These are phyloP conservation scores for Andrena trimmerana DNA, from an alignment of 2,888 invertebrate species.

Conservation along the genomic window DNA sequence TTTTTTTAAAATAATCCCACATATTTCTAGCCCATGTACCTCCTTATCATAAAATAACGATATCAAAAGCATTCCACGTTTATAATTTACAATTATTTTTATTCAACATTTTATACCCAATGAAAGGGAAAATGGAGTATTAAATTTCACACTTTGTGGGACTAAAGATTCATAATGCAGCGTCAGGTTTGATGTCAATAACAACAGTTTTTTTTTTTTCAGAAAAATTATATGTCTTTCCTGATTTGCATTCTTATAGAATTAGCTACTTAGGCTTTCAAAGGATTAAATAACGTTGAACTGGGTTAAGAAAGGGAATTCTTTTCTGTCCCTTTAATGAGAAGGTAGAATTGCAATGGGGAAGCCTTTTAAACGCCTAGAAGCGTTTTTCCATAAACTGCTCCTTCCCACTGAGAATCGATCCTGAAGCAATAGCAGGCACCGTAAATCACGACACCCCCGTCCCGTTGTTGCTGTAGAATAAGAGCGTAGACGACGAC, in stretches of 20 bases:
- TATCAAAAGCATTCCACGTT: no score
- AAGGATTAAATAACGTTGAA: not conserved
- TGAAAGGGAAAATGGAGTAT: no score
- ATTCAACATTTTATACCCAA: no score
- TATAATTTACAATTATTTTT: no score
- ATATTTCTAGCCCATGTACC: no score
- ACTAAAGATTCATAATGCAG: no score
- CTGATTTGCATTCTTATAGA: not conserved
- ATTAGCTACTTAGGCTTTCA: not conserved
- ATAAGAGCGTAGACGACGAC: constrained; percentile 40
- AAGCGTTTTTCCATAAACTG: constrained; percentile 52
- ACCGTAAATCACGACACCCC: constrained; percentile 49
- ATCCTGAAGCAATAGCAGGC: constrained; percentile 40
- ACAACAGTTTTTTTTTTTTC: no score
- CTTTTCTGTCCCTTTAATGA: not conserved
- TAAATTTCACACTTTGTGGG: no score
- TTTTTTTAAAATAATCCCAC: no score
- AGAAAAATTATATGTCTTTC: not conserved
- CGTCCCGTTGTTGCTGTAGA: constrained; percentile 26
- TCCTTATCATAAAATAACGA: no score
- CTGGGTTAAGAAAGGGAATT: not conserved
- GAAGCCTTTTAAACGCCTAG: not conserved
- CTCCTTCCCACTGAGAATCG: constrained; percentile 31
- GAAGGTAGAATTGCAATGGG: not conserved
- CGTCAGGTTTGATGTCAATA: no score